Conservation (phyloP, 2,113 vertebrate species). For the Psittacula cyanocephala region DNA sequence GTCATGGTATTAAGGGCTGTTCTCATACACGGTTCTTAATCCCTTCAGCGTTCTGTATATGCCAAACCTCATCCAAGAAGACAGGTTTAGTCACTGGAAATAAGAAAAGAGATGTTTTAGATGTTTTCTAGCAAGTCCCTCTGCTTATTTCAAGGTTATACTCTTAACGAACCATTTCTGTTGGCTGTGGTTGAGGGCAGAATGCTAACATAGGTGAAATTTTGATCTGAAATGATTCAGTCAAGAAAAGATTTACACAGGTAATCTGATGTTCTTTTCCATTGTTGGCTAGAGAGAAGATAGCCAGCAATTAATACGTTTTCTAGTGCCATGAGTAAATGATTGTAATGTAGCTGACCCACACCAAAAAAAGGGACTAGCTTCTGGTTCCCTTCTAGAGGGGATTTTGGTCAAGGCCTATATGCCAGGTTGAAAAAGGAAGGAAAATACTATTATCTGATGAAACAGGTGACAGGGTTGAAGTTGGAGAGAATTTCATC, state of each 20-base stretch:
- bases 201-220: neutral
- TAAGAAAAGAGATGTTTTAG: neutral
- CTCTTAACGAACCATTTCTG: neutral
- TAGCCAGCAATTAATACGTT: accelerated
- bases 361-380: neutral
- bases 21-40: neutral
- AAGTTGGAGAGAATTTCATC: neutral
- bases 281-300: neutral
- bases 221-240: neutral
- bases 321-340: no score
- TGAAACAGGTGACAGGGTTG: neutral
- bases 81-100: neutral
- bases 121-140: neutral
- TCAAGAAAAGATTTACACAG: neutral
- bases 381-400: neutral
- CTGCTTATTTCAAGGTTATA: neutral
- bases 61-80: neutral
- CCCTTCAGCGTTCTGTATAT: neutral
- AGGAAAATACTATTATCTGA: neutral
- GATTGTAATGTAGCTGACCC: accelerated
- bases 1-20: neutral
- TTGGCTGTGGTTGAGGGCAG: no score
- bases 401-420: neutral
- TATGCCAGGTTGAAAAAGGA: neutral
- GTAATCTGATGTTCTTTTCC: neutral